Evolutionary conservation across 2,888 invertebrate genomes (phyloP), one percentile per base, ranked within the genome.

Genomic region (Sminthurinus aureus): DNA sequence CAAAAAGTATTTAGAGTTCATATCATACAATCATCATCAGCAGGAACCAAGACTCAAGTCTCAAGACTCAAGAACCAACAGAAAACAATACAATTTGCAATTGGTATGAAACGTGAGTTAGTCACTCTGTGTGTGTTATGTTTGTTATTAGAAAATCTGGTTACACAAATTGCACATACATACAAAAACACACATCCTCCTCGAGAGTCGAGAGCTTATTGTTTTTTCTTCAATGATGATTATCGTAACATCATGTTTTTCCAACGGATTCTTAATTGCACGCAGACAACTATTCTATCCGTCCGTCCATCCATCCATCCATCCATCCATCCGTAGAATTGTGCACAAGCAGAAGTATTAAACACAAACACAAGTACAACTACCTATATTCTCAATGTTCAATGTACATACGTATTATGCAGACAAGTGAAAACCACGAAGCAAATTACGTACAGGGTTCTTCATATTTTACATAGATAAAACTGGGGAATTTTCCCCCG

Each of bases 221-320:
- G 67, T 67, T 67, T 67, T 67, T 20, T 22, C 22, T 22, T 67
- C 22, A 6, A 38, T 38, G 67, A 67, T 67, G 67, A 67, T 22
- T 67, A 67, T 67, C 67, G 22, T 22, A n/a, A 22, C 67, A n/a
- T 67, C 67, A 67, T 67, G 67, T 67, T 67, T 67, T 67, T 67
- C 67, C 67, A 67, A 67, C 67, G 67, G 67, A 67, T 67, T 67
- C 67, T 67, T 67, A 67, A 67, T 67, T 67, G 20, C 67, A 18
- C 22, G 20, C 67, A 20, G n/a, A n/a, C 20, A n/a, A 64, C 64
- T 64, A 15, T 64, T n/a, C 64, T 64, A 38, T 38, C 38, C 38
- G 6, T 38, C 38, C 38, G 38, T 4, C 38, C 38, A 38, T 38
- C 38, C 38, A 6, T 4, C 38, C 38, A 38, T 38, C 38, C 38